Evolutionary conservation across 2,113 vertebrate genomes (phyloP).

Genomic region (Anolis sagrei): DNA sequence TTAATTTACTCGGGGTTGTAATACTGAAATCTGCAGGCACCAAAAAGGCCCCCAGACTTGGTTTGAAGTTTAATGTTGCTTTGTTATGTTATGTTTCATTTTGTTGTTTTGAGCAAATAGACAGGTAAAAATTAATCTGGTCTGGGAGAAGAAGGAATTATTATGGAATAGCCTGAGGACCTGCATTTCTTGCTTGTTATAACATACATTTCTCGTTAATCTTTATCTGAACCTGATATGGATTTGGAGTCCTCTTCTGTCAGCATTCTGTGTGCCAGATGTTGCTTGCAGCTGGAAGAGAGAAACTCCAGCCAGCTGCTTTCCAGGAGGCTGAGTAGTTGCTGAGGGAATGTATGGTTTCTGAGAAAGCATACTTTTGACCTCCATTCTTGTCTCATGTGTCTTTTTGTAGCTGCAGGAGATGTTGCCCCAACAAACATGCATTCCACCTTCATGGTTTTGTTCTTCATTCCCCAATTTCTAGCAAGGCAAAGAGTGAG

Average conservation of each 20-base stretch:
- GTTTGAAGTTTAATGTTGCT: not conserved
- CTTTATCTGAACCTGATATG: slow-evolving; percentile 32
- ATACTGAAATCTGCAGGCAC: not conserved
- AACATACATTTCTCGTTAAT: slow-evolving; percentile 39
- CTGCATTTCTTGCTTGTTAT: slow-evolving; percentile 31
- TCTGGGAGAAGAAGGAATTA: not conserved
- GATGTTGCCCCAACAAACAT: too few relatives aligned
- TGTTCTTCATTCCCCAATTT: too few relatives aligned
- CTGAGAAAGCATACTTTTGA: not conserved
- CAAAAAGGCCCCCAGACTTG: not conserved
- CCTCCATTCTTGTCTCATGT: not conserved
- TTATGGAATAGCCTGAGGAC: not conserved
- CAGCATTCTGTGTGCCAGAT: slow-evolving; percentile 47
- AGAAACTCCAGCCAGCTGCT: slow-evolving; percentile 24
- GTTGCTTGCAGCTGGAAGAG: slow-evolving; percentile 50
- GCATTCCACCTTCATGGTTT: too few relatives aligned
- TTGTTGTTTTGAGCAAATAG: not conserved
- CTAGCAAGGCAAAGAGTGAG: too few relatives aligned
- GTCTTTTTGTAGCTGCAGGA: slow-evolving; percentile 8
- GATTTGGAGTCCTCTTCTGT: slow-evolving; percentile 44
- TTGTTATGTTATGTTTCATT: too few relatives aligned
- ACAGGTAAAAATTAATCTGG: not conserved
- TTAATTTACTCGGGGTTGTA: too few relatives aligned
- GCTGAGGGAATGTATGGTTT: slow-evolving; percentile 27
- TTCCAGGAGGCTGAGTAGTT: slow-evolving; percentile 33